Conservation (phyloP, 2,113 vertebrate species). For the Macaca nemestrina region DNA sequence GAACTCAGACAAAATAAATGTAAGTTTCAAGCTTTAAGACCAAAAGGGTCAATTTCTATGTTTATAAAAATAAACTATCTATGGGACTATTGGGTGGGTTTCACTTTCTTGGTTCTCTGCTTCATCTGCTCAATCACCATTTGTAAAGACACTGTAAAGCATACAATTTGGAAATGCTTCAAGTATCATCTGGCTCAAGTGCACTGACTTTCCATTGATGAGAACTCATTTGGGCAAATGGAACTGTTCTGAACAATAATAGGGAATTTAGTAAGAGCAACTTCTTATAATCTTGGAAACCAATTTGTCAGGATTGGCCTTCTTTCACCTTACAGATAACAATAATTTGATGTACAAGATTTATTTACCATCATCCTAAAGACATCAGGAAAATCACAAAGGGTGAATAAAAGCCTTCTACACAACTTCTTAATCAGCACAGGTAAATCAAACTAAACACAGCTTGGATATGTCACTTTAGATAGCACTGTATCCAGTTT, state of each 20-base stretch:
- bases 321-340: background rate
- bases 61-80: too few species aligned
- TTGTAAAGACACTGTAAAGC: constrained; percentile 26
- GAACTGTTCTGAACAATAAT: constrained; percentile 35
- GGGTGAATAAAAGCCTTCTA: constrained; percentile 3
- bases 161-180: constrained; percentile 36
- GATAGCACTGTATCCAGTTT: background rate
- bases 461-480: background rate
- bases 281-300: constrained; percentile 1
- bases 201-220: constrained; percentile 41
- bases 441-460: constrained; percentile 22
- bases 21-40: too few species aligned
- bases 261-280: background rate
- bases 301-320: background rate
- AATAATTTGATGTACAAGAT: constrained; percentile 11
- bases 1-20: too few species aligned
- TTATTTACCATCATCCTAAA: background rate
- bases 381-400: background rate
- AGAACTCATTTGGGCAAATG: constrained; percentile 35
- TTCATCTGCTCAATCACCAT: constrained; percentile 12
- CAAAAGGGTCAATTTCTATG: too few species aligned
- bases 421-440: background rate
- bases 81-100: too few species aligned
- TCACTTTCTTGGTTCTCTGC: background rate
- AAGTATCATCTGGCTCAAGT: constrained; percentile 38